phyloP scores from a whole-genome alignment of 2,888 invertebrate species.

The Morpho achilles region DNA sequence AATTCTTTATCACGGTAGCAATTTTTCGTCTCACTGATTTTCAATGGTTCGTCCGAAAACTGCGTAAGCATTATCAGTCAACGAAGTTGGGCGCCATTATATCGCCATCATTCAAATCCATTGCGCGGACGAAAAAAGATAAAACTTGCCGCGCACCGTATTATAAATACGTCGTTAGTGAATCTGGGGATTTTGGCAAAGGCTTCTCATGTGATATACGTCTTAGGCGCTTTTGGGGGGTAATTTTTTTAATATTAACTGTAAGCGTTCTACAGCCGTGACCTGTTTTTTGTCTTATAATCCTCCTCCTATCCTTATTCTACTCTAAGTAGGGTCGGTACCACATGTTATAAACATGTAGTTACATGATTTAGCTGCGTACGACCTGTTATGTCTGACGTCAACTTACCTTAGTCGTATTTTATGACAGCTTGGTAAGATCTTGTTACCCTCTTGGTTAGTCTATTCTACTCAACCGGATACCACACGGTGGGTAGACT shows the following conservation, averaged over 20 bases:
- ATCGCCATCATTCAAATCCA: conserved; percentile 26
- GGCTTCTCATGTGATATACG: conserved; percentile 8
- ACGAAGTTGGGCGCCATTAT: conserved; percentile 24
- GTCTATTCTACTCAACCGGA: too few species aligned
- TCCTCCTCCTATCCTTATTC: too few species aligned
- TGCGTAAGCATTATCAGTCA: conserved; percentile 26
- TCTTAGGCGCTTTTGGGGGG: background rate
- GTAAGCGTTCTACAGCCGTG: background rate
- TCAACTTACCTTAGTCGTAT: too few species aligned
- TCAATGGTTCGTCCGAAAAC: conserved; percentile 22
- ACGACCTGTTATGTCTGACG: too few species aligned
- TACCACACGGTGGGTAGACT: too few species aligned
- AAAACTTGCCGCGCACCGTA: conserved; percentile 1
- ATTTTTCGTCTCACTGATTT: conserved; percentile 22
- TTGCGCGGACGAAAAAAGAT: conserved; percentile 20
- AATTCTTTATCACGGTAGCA: conserved; percentile 1
- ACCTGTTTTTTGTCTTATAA: background rate
- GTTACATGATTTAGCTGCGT: too few species aligned
- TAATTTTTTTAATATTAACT: conserved; percentile 8
- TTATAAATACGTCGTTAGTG: conserved; percentile 25
- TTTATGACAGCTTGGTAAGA: too few species aligned
- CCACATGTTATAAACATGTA: too few species aligned
- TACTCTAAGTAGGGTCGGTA: too few species aligned
- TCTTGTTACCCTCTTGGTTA: too few species aligned
- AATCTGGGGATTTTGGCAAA: conserved; percentile 15